A percentile compares a stretch with the other conserved stretches of the same genome.
These are phyloP conservation scores for Megastigmus dorsalis DNA, from an alignment of 2,888 invertebrate species.

Conservation along the genomic window DNA sequence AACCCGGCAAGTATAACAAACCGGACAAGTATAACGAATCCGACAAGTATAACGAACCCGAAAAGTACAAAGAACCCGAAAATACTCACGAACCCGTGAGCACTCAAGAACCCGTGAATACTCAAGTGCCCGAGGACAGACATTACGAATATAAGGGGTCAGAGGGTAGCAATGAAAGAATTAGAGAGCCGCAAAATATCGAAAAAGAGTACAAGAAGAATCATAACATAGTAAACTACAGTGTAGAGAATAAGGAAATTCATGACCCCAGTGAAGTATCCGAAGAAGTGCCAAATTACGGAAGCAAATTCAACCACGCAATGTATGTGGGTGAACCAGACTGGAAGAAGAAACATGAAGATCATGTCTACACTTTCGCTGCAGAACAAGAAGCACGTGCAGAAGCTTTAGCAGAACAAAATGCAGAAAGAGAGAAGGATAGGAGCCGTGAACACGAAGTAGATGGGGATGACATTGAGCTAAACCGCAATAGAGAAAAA, in stretches of 20 bases:
- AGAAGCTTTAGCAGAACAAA: slow-evolving; percentile 57
- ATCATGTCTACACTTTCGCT: slow-evolving; percentile 57
- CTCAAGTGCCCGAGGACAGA: background rate
- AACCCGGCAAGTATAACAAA: too few species aligned
- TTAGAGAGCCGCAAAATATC: slow-evolving; percentile 4
- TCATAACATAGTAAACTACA: slow-evolving; percentile 59
- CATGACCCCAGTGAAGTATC: slow-evolving; percentile 59
- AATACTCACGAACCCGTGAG: too few species aligned
- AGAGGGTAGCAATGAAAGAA: background rate
- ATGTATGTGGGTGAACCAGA: slow-evolving; percentile 58
- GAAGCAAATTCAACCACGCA: slow-evolving; percentile 44
- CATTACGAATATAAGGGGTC: background rate
- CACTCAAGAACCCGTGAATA: too few species aligned
- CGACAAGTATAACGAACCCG: too few species aligned
- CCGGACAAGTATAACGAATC: too few species aligned
- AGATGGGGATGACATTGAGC: slow-evolving; percentile 20
- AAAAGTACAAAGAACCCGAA: too few species aligned
- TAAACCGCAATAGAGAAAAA: slow-evolving; percentile 46
- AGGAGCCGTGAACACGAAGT: slow-evolving; percentile 31
- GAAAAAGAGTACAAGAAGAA: slow-evolving; percentile 60
- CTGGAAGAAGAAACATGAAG: slow-evolving; percentile 62
- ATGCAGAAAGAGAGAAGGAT: slow-evolving; percentile 54
- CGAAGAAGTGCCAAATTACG: slow-evolving; percentile 28
- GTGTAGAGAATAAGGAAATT: slow-evolving; percentile 61
- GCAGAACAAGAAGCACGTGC: slow-evolving; percentile 60